A percentile compares a stretch with the other conserved stretches of the same genome.
Conservation (phyloP, 2,888 invertebrate species). For the Suillia variegata region DNA sequence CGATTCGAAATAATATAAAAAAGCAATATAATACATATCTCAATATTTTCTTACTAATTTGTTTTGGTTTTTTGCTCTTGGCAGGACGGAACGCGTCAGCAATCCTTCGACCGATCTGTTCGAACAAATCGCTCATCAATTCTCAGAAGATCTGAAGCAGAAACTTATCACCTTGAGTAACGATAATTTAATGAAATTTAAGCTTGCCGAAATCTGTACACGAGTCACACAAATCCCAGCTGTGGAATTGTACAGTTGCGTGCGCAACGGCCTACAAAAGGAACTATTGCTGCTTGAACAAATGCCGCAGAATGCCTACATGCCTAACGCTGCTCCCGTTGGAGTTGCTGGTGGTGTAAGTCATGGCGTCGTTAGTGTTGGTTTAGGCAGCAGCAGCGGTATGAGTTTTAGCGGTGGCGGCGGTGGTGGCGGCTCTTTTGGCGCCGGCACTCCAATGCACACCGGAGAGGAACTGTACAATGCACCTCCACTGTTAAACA, state of each 20-base stretch:
- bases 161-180: slow-evolving; percentile 46
- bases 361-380: slow-evolving; percentile 4
- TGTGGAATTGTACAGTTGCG: slow-evolving; percentile 51
- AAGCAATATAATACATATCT: no score
- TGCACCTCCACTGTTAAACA: slow-evolving; percentile 43
- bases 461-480: slow-evolving; percentile 40
- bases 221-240: slow-evolving; percentile 47
- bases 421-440: slow-evolving; percentile 17
- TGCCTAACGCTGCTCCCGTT: slow-evolving; percentile 20
- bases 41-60: no score
- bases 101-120: slow-evolving; percentile 42
- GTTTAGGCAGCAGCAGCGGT: slow-evolving; percentile 8
- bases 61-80: no score
- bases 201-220: slow-evolving; percentile 49
- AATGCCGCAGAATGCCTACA: slow-evolving; percentile 48
- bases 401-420: not conserved
- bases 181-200: slow-evolving; percentile 48
- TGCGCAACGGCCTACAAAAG: slow-evolving; percentile 54
- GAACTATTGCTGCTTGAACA: slow-evolving; percentile 54
- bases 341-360: not conserved
- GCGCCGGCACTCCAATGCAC: slow-evolving; percentile 26
- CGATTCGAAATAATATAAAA: no score
- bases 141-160: slow-evolving; percentile 53
- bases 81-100: no score
- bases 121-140: slow-evolving; percentile 50